Conservation (phyloP, 2,888 invertebrate species). For the Leucophora obtusa region DNA sequence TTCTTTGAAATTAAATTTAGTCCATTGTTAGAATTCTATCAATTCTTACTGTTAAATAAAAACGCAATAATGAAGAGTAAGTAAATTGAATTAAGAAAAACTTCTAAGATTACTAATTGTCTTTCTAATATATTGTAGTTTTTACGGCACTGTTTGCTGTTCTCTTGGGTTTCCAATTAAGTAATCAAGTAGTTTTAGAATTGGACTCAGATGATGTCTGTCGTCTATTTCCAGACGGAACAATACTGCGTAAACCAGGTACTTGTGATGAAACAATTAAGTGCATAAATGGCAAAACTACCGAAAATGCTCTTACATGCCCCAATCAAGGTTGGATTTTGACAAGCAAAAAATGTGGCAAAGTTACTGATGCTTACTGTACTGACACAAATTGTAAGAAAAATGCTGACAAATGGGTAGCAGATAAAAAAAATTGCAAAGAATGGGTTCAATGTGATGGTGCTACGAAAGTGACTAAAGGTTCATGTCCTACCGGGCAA, state of each 20-base stretch:
- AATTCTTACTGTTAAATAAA: background rate
- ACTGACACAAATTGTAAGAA: constrained; percentile 59
- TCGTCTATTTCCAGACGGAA: constrained; percentile 68
- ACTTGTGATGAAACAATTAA: constrained; percentile 67
- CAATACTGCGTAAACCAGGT: constrained; percentile 70
- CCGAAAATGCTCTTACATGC: background rate
- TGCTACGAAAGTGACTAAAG: constrained; percentile 6
- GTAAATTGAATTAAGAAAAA: background rate
- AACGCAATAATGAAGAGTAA: background rate
- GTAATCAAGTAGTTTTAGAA: background rate
- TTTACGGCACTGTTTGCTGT: background rate
- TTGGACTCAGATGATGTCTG: constrained; percentile 69
- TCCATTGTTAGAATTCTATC: background rate
- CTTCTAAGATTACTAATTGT: too few species aligned
- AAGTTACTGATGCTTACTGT: constrained; percentile 60
- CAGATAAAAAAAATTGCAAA: constrained; percentile 68
- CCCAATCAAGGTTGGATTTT: constrained; percentile 44
- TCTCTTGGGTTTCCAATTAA: background rate
- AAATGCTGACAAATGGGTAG: constrained; percentile 65
- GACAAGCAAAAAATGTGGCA: constrained; percentile 44
- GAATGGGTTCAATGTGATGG: constrained; percentile 70
- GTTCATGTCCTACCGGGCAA: constrained; percentile 65
- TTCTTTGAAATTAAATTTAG: background rate
- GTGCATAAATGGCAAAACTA: constrained; percentile 65
- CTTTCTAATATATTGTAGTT: background rate